Base-by-base conservation (phyloP, 2,888 invertebrate species). In the Exocentrus adspersus region DNA sequence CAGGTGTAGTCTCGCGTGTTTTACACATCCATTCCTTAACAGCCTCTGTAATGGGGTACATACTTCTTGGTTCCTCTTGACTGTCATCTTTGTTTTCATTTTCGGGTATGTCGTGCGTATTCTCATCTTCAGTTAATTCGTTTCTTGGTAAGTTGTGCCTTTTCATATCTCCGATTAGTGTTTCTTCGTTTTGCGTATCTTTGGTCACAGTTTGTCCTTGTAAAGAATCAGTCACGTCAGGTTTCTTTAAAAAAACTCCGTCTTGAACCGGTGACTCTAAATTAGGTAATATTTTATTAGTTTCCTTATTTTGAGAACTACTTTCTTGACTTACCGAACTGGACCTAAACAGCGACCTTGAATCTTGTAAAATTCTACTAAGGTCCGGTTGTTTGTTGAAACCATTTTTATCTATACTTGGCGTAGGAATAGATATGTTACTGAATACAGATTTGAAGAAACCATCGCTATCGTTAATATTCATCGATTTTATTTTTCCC, bases 1-100 rank as follows among this genome's bases (percentile, higher is more conserved):
- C 83, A 0, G 83, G 83, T 5, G 82, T 82, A 12, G 75, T 79
- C 68, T 83, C 83, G 9, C 82, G 74, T 2, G 82, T 82, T 67
- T 81, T 80, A 46, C 81, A 80, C 70, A 88, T 83, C 89, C 89
- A 89, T 58, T 86, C 85, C 50, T 84, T 86, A 1, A 89, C 88
- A 0, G 88, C 88, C 48, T 85, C 81, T 2, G 87, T 88, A 60
- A 89, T 86, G 9, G 87, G 86, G 70, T 83, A 82, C 54, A 74
- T 60, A 19, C 58, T 70, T 60, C 65, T 68, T 17, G 51, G 51
- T 53, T 69, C 66, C 19, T 60, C 60, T 10, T 52, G 54, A 19
- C 12, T 57, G 37, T 66, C 57, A 12, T 32, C 32, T 32, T 32
- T 46, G 1, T 9, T 24, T 5, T 46, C 57, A 6, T 7, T 20